These are phyloP conservation scores for Microtus richardsoni DNA, from an alignment of 2,113 vertebrate species.

Conservation along the genomic window DNA sequence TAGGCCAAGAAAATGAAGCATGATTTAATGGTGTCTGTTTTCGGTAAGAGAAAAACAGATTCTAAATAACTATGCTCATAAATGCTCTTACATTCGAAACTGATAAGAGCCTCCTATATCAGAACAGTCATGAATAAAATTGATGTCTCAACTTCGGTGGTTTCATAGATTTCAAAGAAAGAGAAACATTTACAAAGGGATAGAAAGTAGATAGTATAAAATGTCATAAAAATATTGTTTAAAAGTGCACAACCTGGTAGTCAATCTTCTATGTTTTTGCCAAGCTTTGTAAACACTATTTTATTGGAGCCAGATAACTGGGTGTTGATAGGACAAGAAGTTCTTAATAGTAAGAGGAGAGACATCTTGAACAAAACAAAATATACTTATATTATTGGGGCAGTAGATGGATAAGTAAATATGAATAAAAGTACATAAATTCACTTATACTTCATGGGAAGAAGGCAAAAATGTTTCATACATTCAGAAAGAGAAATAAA, in stretches of 20 bases:
- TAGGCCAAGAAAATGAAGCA: background rate
- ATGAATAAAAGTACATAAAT: background rate
- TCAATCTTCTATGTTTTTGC: background rate
- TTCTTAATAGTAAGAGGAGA: background rate
- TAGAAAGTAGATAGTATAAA: background rate
- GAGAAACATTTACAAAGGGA: background rate
- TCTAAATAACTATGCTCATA: background rate
- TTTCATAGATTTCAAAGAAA: background rate
- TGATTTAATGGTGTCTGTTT: background rate
- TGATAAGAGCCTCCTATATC: background rate
- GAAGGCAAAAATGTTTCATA: background rate
- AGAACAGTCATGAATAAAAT: background rate
- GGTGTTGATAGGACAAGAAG: background rate
- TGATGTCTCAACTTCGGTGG: background rate
- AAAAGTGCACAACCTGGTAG: rapidly evolving
- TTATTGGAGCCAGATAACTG: background rate
- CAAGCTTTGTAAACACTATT: background rate
- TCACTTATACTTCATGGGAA: background rate
- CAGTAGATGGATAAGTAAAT: background rate
- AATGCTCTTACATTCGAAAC: background rate
- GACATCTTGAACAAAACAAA: background rate
- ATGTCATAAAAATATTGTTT: background rate
- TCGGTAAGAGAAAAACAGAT: background rate
- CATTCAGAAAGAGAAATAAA: background rate
- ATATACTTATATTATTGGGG: background rate